These are phyloP conservation scores for Gymnocephalus cernua DNA, from an alignment of 2,113 vertebrate species.

Conservation along the genomic window DNA sequence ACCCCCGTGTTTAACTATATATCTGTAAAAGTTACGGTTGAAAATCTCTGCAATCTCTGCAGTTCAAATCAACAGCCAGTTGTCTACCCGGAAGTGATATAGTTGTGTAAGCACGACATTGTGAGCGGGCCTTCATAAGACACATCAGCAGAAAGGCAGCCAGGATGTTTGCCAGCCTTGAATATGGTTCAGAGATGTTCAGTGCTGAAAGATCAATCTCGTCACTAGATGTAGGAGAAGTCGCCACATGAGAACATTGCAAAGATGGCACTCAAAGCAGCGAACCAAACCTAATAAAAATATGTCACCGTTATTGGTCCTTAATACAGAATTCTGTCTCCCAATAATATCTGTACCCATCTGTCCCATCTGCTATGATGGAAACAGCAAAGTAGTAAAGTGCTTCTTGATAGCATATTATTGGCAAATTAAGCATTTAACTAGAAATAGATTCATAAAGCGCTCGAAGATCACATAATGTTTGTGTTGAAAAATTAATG, in stretches of 20 bases:
- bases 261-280: neutral
- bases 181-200: neutral
- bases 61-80: no score
- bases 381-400: conserved; percentile 22
- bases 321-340: conserved; percentile 11
- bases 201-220: neutral
- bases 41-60: no score
- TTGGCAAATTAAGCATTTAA: conserved; percentile 43
- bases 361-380: conserved; percentile 24
- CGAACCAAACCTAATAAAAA: conserved; percentile 22
- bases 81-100: no score
- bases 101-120: no score
- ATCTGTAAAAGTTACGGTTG: no score
- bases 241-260: neutral
- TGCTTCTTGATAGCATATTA: conserved; percentile 22
- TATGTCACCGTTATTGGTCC: conserved; percentile 6
- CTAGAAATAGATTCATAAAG: conserved; percentile 36
- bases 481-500: conserved; percentile 1
- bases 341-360: conserved; percentile 31
- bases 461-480: conserved; percentile 1
- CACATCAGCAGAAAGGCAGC: neutral
- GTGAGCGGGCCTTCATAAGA: neutral
- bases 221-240: neutral
- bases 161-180: neutral
- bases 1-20: no score